Evolutionary conservation across 1,140 invertebrate genomes (phyloP), one percentile per base, ranked within the genome.

Genomic region (Diabrotica virgifera): DNA sequence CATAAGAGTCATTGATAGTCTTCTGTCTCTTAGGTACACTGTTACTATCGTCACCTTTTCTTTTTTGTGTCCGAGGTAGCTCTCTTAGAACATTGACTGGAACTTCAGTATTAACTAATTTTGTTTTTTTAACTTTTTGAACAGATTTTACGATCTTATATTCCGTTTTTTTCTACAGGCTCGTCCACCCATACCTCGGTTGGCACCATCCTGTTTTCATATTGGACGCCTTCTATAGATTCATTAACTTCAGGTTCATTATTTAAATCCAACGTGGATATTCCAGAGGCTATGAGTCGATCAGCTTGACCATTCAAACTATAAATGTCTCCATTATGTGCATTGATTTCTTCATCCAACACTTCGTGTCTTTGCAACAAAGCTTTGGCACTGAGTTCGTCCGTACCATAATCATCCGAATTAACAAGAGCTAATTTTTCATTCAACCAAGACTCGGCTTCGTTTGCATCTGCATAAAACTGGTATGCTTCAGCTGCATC

Each of bases 381-480:
- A 0, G 93, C 92, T 68, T 92, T 89, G 0, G 95, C 94, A 71
- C 90, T 91, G 0, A 93, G 90, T 73, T 97, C 95, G 80, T 97
- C 95, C 40, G 87, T 86, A 5, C 95, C 95, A 72, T 90, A 92
- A 81, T 98, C 95, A 36, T 86, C 85, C 0, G 92, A 94, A n/a
- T 87, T 85, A 1, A 95, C 91, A 24, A 98, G 81, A 0, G 94
- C 87, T 78, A 92, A 89, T 78, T 95, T 95, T 77, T 98, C 95
- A 69, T 93, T 91, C 81, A 99, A 89, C 95, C 96, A 99, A 0
- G 95, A 97, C 74, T 98, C 96, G 0, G 95, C 92, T 78, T 99
- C 97, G 79, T 99, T 98, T 0, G 95, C 96, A 81, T 99, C 96
- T 3, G 94, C 90, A 76, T 96, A 96, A 81, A 96, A 97, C 85